phyloP scores from a whole-genome alignment of 2,113 vertebrate species.

The Lethenteron camtschaticum region DNA sequence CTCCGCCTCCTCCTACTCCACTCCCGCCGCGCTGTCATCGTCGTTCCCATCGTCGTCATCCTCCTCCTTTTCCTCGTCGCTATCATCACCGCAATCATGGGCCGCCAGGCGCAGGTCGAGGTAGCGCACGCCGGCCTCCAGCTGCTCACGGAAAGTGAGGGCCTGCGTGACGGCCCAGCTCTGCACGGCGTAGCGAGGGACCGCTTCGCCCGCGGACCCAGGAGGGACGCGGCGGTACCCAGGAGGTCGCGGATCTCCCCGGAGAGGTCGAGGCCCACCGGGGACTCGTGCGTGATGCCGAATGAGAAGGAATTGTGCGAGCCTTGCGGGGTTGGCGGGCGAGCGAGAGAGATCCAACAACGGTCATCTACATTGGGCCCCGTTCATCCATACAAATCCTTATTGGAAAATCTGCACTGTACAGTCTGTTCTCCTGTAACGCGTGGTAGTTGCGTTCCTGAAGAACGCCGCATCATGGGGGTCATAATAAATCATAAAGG shows the following conservation, averaged over 20 bases:
- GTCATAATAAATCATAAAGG: too few species aligned
- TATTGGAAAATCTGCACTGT: too few species aligned
- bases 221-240: slow-evolving; percentile 30
- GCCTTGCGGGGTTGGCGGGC: slow-evolving; percentile 14
- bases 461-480: too few species aligned
- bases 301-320: slow-evolving; percentile 70
- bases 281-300: slow-evolving; percentile 59
- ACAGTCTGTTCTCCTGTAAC: too few species aligned
- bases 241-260: slow-evolving; percentile 39
- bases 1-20: too few species aligned
- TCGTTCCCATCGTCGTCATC: too few species aligned
- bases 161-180: slow-evolving; percentile 78
- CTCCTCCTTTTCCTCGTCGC: too few species aligned
- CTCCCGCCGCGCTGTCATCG: too few species aligned
- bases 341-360: slow-evolving; percentile 3
- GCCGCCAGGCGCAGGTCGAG: slow-evolving; percentile 92
- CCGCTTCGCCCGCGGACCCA: slow-evolving; percentile 9
- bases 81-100: slow-evolving; percentile 16
- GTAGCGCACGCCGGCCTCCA: slow-evolving; percentile 83
- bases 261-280: slow-evolving; percentile 51
- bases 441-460: too few species aligned
- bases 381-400: neutral
- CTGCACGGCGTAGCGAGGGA: slow-evolving; percentile 44
- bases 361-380: neutral
- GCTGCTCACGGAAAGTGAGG: slow-evolving; percentile 67